These are phyloP conservation scores for Uloborus plumipes DNA, from an alignment of 2,888 invertebrate species.

Conservation along the genomic window DNA sequence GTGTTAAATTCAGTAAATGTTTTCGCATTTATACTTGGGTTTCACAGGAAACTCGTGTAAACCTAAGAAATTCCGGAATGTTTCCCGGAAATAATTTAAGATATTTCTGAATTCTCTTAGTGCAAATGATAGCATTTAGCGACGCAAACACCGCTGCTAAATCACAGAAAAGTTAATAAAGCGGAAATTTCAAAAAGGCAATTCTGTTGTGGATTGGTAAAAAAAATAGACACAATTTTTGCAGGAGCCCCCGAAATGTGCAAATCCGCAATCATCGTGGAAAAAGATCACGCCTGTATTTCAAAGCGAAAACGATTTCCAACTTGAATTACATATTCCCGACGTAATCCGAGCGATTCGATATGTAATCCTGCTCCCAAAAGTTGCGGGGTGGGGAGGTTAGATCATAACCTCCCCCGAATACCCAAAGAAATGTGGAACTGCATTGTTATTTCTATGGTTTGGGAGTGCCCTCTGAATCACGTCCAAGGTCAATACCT, in stretches of 20 bases:
- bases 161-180: too few relatives aligned
- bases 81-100: too few relatives aligned
- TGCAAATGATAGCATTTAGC: too few relatives aligned
- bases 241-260: conserved; percentile 11
- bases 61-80: too few relatives aligned
- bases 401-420: conserved; percentile 4
- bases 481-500: conserved; percentile 47
- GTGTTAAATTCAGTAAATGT: too few relatives aligned
- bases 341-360: conserved; percentile 38
- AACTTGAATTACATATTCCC: conserved; percentile 41
- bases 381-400: conserved; percentile 4
- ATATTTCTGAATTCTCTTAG: too few relatives aligned
- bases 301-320: conserved; percentile 18
- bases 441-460: conserved; percentile 49
- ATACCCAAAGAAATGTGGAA: conserved; percentile 32
- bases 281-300: conserved; percentile 43
- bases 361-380: conserved; percentile 40
- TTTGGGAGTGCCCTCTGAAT: conserved; percentile 40
- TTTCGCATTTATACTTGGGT: too few relatives aligned
- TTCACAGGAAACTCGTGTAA: too few relatives aligned
- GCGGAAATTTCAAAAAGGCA: too few relatives aligned
- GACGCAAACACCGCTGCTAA: too few relatives aligned
- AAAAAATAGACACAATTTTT: conserved; percentile 1
- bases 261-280: conserved; percentile 37
- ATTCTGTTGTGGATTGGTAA: background rate